Base-by-base conservation (phyloP, 2,888 invertebrate species). In the Melanchra persicariae region DNA sequence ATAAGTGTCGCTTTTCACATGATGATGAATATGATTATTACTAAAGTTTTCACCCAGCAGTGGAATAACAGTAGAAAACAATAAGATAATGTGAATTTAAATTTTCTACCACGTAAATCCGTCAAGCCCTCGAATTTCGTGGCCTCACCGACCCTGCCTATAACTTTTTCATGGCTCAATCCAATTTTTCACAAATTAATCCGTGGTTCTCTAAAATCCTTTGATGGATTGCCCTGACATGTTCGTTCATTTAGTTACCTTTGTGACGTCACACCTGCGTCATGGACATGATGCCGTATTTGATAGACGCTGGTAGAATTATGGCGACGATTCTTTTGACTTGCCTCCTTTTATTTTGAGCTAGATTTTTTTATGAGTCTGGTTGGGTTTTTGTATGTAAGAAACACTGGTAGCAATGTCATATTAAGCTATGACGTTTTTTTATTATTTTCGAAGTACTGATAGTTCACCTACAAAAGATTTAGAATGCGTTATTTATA, bases 151-250 rank as follows among this genome's bases (percentile, higher is more conserved):
- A 26, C 49, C 10, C 37, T 30, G 66, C 77, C 75, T 74, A 72
- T 75, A 75, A 81, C 69, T 78, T 83, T 83, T 83, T 83, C 67
- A 83, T 76, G 71, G 67, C 78, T 22, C 75, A 81, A 83, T 83
- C 78, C 83, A 78, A 83, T 83, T 83, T 83, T 83, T 81, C 71
- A 69, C 64, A 73, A 81, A 83, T 81, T 81, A 83, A 83, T 81
- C 81, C 58, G 58, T 64, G 81, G 68, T 77, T 72, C 71, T 66
- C 51, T 81, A 81, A 83, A 82, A 74, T 68, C 57, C 69, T 77
- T 49, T 78, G 75, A 83, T 83, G 73, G 66, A 80, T 77, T 70
- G 70, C 65, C 58, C 49, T 65, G 66, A 70, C 70, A 59, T 68
- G 40, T 69, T 65, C 57, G 61, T 77, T 77, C 51, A 72, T 81